phyloP scores from a whole-genome alignment of 53 echinoderm and acorn worm genomes.

The Temnopleurus reevesii region DNA sequence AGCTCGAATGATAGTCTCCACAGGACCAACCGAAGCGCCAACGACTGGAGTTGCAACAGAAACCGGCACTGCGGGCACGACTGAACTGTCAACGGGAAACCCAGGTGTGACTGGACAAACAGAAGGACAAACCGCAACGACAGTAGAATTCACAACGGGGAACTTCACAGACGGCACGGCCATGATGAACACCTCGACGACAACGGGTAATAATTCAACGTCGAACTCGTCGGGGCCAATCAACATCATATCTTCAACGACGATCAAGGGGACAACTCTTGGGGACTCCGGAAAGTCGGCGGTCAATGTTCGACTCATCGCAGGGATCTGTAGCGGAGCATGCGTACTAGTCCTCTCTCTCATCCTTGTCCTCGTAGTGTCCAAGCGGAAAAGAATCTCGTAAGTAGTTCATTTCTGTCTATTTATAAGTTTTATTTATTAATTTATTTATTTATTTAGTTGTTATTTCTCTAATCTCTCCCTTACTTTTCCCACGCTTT shows the following conservation, averaged over 20 bases:
- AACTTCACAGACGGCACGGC: neutral
- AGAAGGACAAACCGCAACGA: neutral
- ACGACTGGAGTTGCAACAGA: neutral
- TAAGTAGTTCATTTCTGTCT: no score
- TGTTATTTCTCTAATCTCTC: no score
- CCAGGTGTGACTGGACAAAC: no score
- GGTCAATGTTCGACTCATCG: conserved; percentile 24
- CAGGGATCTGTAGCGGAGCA: conserved; percentile 6
- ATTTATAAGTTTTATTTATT: no score
- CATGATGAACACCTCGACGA: neutral
- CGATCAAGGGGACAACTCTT: neutral
- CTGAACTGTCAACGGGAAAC: neutral
- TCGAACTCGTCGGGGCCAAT: neutral
- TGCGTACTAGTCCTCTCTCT: neutral
- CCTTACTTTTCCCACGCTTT: no score
- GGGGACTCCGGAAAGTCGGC: neutral
- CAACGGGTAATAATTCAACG: neutral
- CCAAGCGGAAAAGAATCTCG: conserved; percentile 6
- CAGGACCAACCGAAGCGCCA: neutral
- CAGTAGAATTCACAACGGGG: neutral
- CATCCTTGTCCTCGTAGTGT: neutral
- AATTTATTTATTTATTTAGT: no score
- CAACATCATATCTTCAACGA: neutral
- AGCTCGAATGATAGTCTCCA: neutral
- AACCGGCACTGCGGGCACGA: neutral